Evolutionary conservation across 1,140 invertebrate genomes (phyloP), one percentile per base, ranked within the genome.

Genomic region (Colletes gigas): DNA sequence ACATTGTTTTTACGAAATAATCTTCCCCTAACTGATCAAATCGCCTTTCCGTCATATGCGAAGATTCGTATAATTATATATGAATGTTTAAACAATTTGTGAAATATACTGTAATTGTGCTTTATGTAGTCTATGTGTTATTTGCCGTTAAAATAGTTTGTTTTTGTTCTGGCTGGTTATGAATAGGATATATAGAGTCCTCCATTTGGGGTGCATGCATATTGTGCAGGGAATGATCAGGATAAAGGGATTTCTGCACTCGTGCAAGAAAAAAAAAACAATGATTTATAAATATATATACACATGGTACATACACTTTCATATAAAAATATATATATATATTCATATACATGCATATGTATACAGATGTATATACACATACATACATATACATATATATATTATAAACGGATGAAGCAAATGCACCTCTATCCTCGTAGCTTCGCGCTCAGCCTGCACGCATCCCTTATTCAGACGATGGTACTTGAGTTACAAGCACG

Each of bases 61-160:
- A 90, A 88, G 87, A 88, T 88, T 91, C 89, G 87, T 90, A 91
- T 92, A 91, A 93, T 93, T 92, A 92, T 92, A 92, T 92, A 92
- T 93, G 91, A 92, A 92, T 92, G 91, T 92, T 93, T 90, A 91
- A 89, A 91, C 86, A 87, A 92, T 91, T 91, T 92, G 91, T 92
- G 91, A 93, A 93, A 93, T 91, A 92, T 92, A 93, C 88, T 92
- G 89, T 92, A 92, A 92, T 91, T 93, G 91, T 92, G 91, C 91
- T 93, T 92, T 91, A 93, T 85, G 85, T 89, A 89, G 90, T 89
- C 87, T 90, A 91, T 88, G 81, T 86, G 79, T 92, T 92, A 88
- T 91, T 91, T 89, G 87, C 83, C 87, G 89, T 83, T 81, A 83
- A 78, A 83, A 85, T 85, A 82, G 78, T 78, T 79, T 71, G 50